A percentile compares a stretch with the other conserved stretches of the same genome.
Conservation (phyloP, 2,113 vertebrate genomes). For the Geococcyx californianus region DNA sequence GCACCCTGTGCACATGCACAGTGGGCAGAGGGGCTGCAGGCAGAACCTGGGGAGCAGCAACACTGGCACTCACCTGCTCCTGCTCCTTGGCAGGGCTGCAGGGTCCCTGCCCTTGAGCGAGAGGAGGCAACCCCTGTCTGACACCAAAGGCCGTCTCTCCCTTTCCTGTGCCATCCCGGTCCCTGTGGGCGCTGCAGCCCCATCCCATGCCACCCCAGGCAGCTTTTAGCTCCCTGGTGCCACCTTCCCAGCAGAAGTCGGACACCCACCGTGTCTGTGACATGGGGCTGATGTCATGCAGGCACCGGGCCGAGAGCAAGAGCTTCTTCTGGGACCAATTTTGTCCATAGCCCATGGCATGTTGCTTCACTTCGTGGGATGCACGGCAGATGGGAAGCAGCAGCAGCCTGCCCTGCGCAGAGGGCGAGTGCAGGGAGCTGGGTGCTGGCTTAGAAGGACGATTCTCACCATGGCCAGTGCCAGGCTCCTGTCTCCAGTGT, state of each 20-base stretch:
- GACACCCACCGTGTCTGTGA: accelerated
- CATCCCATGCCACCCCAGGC: accelerated
- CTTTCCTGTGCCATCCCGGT: accelerated
- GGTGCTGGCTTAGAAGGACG: background rate
- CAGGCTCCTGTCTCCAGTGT: accelerated
- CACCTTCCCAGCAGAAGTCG: background rate
- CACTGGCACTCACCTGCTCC: background rate
- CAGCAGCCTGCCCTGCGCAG: background rate
- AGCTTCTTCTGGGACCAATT: conserved; percentile 34
- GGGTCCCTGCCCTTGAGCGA: background rate
- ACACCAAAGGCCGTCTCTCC: background rate
- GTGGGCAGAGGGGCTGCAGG: background rate
- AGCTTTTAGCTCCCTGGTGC: background rate
- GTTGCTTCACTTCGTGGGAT: background rate
- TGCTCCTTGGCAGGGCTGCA: accelerated
- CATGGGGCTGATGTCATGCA: background rate
- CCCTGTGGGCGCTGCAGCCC: background rate
- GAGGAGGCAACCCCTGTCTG: background rate
- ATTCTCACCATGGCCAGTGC: background rate
- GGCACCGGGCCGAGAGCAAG: background rate
- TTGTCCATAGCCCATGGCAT: background rate
- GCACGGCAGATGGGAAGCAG: background rate
- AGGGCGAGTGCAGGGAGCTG: accelerated
- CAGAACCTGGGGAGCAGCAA: background rate
- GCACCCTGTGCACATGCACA: accelerated